Base-by-base conservation (phyloP, 2,113 vertebrate genomes). In the Elanus axillaris region DNA sequence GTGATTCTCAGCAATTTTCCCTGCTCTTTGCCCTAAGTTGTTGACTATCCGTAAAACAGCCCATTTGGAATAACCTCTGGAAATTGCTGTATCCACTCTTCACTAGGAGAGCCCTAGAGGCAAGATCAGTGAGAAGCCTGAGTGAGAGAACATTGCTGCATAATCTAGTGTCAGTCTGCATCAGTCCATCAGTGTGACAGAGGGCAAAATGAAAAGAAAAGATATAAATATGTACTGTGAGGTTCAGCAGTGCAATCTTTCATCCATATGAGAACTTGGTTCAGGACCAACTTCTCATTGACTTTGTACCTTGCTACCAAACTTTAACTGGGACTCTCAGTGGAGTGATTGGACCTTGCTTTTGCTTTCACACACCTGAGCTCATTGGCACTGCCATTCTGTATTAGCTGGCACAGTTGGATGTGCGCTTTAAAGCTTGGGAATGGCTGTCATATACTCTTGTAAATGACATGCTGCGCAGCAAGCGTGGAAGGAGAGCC, bases 11-110 rank as follows among this genome's bases (percentile, higher is more conserved):
- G 62, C 0, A 38, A 50, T 87, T 83, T 83, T 71, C 63, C 59
- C 45, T 74, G 52, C 63, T 91, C 83, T 95, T 85, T 89, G 83
- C 71, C 84, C 42, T n/a, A 15, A 95, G 64, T 73, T 55, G 69
- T 82, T 92, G 88, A n/a, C 86, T 94, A 53, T 84, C 78, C 13
- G 4, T 94, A 76, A 95, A 93, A 48, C 29, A 96, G 62, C 25
- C 82, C 68, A 43, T 77, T 90, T 93, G 83, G 73, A 88, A 86
- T 95, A 94, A 94, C 82, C 83, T 91, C 88, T 95, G 62, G 86
- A 95, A 93, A 94, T 38, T 58, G 77, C 82, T 73, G 52, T 81
- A 50, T 90, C 88, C 1, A 7, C 48, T 82, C 42, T 82, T 89
- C 59, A 77, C 34, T n/a, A 31, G 83, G 66, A 96, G 74, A 86